Conservation (phyloP, 2,113 vertebrate genomes). For the Podarcis cretensis region DNA sequence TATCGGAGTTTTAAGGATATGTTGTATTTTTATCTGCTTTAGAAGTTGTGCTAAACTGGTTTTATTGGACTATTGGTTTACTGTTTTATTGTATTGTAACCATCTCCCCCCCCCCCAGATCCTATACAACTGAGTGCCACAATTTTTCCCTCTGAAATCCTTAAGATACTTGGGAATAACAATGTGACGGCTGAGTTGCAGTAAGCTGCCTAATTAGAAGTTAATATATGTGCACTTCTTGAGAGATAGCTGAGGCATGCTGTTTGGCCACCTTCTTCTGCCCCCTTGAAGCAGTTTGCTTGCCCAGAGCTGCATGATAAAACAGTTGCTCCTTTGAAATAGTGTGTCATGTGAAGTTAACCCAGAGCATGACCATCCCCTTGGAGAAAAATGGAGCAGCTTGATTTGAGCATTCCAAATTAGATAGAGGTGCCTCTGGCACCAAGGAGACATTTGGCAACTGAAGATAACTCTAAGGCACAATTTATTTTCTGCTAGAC, state of each 20-base stretch:
- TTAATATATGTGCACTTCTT: neutral
- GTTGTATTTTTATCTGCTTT: no score
- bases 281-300: neutral
- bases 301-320: no score
- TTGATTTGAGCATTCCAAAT: neutral
- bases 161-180: neutral
- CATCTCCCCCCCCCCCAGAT: no score
- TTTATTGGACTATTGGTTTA: no score
- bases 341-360: neutral
- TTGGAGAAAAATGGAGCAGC: neutral
- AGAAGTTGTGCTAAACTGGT: no score
- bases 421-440: no score
- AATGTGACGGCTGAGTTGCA: neutral
- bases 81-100: no score
- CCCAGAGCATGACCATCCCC: neutral
- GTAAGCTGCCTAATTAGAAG: neutral
- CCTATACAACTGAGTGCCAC: neutral
- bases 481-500: fast-evolving
- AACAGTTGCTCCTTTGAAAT: neutral
- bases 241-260: neutral
- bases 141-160: neutral
- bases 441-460: neutral
- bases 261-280: neutral
- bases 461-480: slow-evolving; percentile 1
- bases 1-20: no score